These are phyloP conservation scores for Bostrychus sinensis DNA, from an alignment of 2,113 vertebrate genomes.

Conservation along the genomic window DNA sequence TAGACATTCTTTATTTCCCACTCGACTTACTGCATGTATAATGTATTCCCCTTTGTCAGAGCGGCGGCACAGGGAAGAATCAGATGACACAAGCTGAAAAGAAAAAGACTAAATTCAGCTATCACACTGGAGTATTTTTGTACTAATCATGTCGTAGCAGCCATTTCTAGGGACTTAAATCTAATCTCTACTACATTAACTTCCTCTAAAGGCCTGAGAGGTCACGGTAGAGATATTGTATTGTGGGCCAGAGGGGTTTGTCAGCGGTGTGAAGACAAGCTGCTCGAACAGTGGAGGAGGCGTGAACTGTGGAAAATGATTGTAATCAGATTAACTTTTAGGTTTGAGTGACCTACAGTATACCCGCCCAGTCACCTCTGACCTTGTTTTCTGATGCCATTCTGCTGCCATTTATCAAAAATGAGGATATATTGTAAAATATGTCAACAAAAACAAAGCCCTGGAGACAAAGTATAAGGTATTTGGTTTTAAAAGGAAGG, in stretches of 20 bases:
- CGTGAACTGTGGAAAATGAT: background rate
- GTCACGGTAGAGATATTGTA: background rate
- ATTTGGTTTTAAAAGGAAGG: too few species aligned
- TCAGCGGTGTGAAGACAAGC: background rate
- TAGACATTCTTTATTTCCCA: slow-evolving; percentile 54
- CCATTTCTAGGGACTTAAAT: background rate
- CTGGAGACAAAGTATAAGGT: too few species aligned
- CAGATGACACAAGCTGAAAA: slow-evolving; percentile 51
- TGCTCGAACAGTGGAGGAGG: too few species aligned
- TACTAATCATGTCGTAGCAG: background rate
- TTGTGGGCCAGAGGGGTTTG: background rate
- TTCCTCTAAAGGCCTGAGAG: background rate
- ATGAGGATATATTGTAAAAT: too few species aligned
- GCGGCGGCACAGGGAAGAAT: slow-evolving; percentile 30
- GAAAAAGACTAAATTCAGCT: slow-evolving; percentile 24
- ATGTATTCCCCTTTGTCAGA: slow-evolving; percentile 48
- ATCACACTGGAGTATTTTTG: background rate
- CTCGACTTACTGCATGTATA: slow-evolving; percentile 43
- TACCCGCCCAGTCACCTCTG: background rate
- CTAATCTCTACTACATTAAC: background rate
- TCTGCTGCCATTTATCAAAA: too few species aligned
- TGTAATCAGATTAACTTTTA: background rate
- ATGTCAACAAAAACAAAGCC: too few species aligned
- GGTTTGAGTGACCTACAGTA: background rate
- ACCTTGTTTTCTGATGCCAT: background rate